A percentile compares a stretch with the other conserved stretches of the same genome.
Evolutionary conservation across 2,797 vertebrate species (phyloP).

Genomic region (Chrosomus eos): DNA sequence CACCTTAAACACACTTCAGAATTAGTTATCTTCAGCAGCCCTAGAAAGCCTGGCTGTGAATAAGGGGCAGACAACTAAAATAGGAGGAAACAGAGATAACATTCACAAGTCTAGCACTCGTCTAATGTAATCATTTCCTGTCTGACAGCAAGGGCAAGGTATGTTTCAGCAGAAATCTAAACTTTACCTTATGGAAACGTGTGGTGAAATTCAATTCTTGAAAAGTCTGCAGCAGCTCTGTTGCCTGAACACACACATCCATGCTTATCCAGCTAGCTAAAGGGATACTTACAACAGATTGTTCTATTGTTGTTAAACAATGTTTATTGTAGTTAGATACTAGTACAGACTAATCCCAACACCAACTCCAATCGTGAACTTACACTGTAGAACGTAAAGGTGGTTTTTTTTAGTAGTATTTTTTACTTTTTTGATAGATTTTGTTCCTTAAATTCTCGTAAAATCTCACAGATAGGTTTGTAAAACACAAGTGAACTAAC

Average conservation of each 20-base stretch:
- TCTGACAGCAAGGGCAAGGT: background rate
- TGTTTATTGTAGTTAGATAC: background rate
- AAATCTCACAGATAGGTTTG: background rate
- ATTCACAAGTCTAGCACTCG: background rate
- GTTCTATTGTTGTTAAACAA: background rate
- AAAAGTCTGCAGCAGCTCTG: background rate
- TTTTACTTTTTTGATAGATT: background rate
- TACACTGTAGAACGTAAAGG: background rate
- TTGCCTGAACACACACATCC: background rate
- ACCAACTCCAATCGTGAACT: background rate
- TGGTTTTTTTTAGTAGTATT: background rate
- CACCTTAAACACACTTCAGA: background rate
- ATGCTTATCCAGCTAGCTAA: slow-evolving; percentile 5
- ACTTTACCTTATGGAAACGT: background rate
- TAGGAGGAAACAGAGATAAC: background rate
- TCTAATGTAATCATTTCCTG: background rate
- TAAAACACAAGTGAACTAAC: background rate
- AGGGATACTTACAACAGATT: background rate
- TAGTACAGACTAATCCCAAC: background rate
- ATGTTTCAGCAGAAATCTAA: background rate
- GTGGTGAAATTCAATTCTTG: background rate
- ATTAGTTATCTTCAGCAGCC: background rate
- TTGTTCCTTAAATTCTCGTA: background rate
- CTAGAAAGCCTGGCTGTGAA: background rate
- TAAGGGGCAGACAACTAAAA: background rate